Evolutionary conservation across 2,888 invertebrate species (phyloP), one percentile per base, ranked within the genome.

Genomic region (Hypena proboscidalis): DNA sequence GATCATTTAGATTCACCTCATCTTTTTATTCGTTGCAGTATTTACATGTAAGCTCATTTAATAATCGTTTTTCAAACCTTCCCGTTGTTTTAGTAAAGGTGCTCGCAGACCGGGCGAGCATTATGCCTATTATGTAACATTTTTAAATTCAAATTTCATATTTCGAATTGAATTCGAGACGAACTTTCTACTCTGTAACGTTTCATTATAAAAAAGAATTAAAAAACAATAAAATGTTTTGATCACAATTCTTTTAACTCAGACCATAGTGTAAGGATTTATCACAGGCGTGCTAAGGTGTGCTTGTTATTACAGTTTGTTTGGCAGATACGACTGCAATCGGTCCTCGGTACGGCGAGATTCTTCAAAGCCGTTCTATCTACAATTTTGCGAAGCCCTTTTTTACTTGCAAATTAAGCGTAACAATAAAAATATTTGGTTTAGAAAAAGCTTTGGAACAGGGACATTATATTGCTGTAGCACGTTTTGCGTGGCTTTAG

Each of bases 291-390:
- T 73, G 77, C 73, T 74, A 77, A 83, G 80, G 77, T 83, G 78
- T 70, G 77, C 78, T 77, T 82, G 81, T 82, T 83, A 80, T 83
- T 77, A 77, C 77, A 80, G 77, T 80, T 82, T 83, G 77, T 77
- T 82, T 80, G 74, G 68, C 72, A 83, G 83, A 83, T 82, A 82
- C 65, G 71, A 65, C 72, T 68, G 70, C 68, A 74, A 72, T 78
- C 79, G 74, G 80, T 80, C 76, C 74, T 72, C 57, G 58, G 57
- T 52, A 55, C 60, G 59, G 54, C 62, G 58, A 67, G 63, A 67
- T 66, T 71, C 72, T 68, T 71, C 63, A 74, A 67, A 59, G 58
- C 59, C 48, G 31, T 56, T 64, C 69, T 67, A 67, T 72, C 61
- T 62, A 47, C 48, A 44, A 51, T 38, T 68, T 66, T 70, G 68